Evolutionary conservation across 2,797 vertebrate genomes (phyloP), one percentile per base, ranked within the genome.

Genomic region (Caiman crocodilus): DNA sequence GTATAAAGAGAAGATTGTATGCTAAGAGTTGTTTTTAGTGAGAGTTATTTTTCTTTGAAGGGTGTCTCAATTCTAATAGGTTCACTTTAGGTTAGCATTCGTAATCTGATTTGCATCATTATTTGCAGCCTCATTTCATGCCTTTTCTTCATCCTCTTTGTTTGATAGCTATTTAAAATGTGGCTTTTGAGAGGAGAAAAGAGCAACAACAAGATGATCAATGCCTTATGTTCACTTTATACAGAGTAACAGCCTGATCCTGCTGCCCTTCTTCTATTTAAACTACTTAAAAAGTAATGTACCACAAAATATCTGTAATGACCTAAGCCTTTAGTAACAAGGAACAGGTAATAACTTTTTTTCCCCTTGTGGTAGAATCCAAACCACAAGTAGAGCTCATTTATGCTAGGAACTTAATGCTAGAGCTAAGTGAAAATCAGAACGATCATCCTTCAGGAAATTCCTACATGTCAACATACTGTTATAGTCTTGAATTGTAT

Each of bases 31-130:
- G 56, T 88, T 94, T 92, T 90, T 92, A 73, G 90, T 87, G 82
- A 90, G n/a, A 11, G 32, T 90, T 94, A 57, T 94, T 82, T 92
- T 84, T 90, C 75, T 75, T 77, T 94, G 82, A 95, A 94, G 83
- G 17, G 57, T 21, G 67, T 87, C 92, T 95, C 95, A 95, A 94
- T 95, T 94, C 75, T 94, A 95, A 97, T 50, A 50, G 96, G 95
- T 95, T 82, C 92, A 35, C 90, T 94, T 84, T 90, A 35, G 4
- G 71, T 94, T 92, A 67, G 77, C 84, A 94, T 87, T 91, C 92
- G 93, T 94, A 84, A 91, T 93, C 55, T 94, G 82, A 96, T 87
- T 93, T 85, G 88, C 58, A 59, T 60, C 92, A 32, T 92, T 92
- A 84, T 94, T 95, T 85, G 77, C 57, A 59, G 84, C 75, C 61